Conservation (phyloP, 1,140 invertebrate genomes). For the Pachypsylla venusta region DNA sequence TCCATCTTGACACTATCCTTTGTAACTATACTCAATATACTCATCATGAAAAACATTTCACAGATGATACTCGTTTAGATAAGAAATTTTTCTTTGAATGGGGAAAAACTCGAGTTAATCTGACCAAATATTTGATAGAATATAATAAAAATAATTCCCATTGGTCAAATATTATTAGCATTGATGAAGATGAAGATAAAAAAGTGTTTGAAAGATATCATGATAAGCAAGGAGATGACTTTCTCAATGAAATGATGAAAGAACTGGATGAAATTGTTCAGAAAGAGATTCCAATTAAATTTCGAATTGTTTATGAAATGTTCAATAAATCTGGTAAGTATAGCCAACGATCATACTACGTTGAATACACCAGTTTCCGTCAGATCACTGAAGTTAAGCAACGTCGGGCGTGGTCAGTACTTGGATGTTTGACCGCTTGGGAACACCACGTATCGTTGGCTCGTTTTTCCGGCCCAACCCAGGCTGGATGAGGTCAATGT, state of each 20-base stretch:
- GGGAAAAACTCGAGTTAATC: not conserved
- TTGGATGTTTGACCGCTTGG: too few relatives aligned
- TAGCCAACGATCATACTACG: too few relatives aligned
- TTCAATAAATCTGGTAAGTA: not conserved
- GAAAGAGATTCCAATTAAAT: not conserved
- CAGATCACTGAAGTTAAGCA: too few relatives aligned
- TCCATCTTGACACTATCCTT: too few relatives aligned
- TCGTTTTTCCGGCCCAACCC: too few relatives aligned
- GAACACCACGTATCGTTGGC: too few relatives aligned
- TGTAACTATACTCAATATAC: too few relatives aligned
- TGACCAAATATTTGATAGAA: not conserved
- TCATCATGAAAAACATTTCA: too few relatives aligned
- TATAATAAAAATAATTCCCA: not conserved
- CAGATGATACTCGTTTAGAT: not conserved
- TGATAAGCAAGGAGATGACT: constrained; percentile 1
- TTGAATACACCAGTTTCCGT: too few relatives aligned
- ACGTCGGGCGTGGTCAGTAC: too few relatives aligned
- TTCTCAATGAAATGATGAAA: not conserved
- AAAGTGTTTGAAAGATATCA: not conserved
- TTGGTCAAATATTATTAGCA: constrained; percentile 3
- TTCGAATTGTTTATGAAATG: not conserved
- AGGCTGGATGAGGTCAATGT: too few relatives aligned
- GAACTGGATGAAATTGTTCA: not conserved
- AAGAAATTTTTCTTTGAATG: constrained; percentile 1
- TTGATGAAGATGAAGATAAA: constrained; percentile 7